Percentiles rank a stretch among this genome's conserved stretches.
Conservation (phyloP, 2,113 vertebrate species). For the Arvicanthis niloticus region DNA sequence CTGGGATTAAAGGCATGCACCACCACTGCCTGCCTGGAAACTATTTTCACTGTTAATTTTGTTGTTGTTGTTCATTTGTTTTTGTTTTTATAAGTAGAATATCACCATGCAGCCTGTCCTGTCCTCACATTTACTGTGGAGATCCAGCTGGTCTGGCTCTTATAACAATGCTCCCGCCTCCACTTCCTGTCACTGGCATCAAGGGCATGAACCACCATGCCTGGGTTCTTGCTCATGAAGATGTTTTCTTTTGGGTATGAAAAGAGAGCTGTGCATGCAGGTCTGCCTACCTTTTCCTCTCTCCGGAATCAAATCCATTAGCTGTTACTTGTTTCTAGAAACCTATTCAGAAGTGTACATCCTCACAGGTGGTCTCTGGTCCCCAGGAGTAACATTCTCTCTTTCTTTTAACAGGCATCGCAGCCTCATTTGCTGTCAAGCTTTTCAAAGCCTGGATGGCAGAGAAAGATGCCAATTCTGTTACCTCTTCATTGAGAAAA, state of each 20-base stretch:
- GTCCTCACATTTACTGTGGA: neutral
- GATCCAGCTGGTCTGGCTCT: neutral
- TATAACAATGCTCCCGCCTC: neutral
- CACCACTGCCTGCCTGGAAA: too few species aligned
- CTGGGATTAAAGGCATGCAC: neutral
- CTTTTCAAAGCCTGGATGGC: conserved; percentile 97
- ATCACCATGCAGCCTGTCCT: neutral
- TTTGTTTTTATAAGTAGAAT: neutral
- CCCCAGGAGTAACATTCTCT: conserved; percentile 13
- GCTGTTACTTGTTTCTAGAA: neutral
- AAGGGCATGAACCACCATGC: too few species aligned
- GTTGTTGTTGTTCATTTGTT: neutral
- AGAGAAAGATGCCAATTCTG: conserved; percentile 95
- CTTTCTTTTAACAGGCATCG: conserved; percentile 89
- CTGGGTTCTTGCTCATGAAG: neutral
- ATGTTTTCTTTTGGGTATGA: neutral
- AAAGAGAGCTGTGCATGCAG: neutral
- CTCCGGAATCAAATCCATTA: neutral
- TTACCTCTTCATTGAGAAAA: conserved; percentile 95
- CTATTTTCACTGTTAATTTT: neutral
- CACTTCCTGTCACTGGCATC: neutral
- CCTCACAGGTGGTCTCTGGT: neutral
- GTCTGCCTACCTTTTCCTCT: neutral
- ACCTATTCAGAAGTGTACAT: neutral
- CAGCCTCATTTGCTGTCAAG: conserved; percentile 94